Evolutionary conservation across 2,888 invertebrate genomes (phyloP).

Genomic region (Bellardia bayeri): DNA sequence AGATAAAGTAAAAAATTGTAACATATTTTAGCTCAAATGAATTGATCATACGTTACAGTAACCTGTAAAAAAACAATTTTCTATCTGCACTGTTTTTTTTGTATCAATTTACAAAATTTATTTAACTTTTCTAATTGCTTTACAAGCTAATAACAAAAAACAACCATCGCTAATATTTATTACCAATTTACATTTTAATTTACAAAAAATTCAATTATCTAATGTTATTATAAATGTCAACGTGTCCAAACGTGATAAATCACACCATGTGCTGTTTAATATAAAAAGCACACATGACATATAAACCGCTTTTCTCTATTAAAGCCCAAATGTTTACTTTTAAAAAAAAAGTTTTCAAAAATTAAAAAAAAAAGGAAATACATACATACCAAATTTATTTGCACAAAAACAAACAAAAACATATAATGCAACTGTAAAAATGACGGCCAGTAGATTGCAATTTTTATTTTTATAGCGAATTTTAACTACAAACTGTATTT

Average conservation of each 20-base stretch:
- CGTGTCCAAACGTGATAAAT: constrained; percentile 71
- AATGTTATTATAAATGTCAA: constrained; percentile 72
- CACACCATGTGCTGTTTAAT: constrained; percentile 5
- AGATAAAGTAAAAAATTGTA: not conserved
- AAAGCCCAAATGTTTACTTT: constrained; percentile 34
- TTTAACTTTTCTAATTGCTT: constrained; percentile 46
- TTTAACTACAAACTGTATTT: not conserved
- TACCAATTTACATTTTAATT: constrained; percentile 31
- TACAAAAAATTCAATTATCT: constrained; percentile 57
- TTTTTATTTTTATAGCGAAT: not conserved
- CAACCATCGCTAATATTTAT: not conserved
- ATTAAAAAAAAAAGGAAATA: not conserved
- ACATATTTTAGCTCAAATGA: not conserved
- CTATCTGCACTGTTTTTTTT: not conserved
- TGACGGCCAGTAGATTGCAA: not conserved
- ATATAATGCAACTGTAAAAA: not conserved
- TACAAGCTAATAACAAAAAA: constrained; percentile 9
- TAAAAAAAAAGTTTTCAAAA: not conserved
- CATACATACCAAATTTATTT: constrained; percentile 7
- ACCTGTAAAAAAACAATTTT: not conserved
- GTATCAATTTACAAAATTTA: constrained; percentile 13
- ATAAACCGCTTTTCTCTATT: not conserved
- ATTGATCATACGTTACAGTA: not conserved
- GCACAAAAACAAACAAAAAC: not conserved
- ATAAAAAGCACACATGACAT: not conserved